Percentiles rank a stretch among this genome's conserved stretches.
These are phyloP conservation scores for Mamestra configurata DNA, from an alignment of 1,140 invertebrate genomes.

Conservation along the genomic window DNA sequence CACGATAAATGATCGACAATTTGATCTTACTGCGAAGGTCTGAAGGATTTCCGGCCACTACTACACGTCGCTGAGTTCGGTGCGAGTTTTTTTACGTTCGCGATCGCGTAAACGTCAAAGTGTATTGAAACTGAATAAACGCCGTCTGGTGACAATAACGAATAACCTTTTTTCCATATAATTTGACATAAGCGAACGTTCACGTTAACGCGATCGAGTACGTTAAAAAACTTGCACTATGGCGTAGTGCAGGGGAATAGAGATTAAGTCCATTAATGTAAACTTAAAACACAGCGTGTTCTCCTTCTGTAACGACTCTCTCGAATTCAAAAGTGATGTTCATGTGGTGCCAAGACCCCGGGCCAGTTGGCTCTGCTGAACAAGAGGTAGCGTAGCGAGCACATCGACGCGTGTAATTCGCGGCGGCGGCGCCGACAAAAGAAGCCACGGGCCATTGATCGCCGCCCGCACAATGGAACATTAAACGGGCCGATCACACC, in stretches of 20 bases:
- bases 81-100: too few species aligned
- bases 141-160: too few species aligned
- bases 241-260: too few species aligned
- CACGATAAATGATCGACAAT: neutral
- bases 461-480: neutral
- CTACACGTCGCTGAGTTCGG: neutral
- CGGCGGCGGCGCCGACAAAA: slow-evolving; percentile 2
- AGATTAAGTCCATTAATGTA: too few species aligned
- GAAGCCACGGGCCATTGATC: slow-evolving; percentile 16
- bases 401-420: neutral
- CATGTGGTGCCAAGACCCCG: neutral
- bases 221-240: too few species aligned
- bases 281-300: neutral
- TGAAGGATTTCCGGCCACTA: neutral
- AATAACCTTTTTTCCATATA: too few species aligned
- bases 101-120: too few species aligned
- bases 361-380: neutral
- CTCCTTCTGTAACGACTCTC: neutral
- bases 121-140: too few species aligned
- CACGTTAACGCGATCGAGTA: too few species aligned
- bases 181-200: too few species aligned
- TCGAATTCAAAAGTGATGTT: neutral
- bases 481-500: slow-evolving; percentile 20
- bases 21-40: neutral
- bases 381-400: neutral